Evolutionary conservation across 2,888 invertebrate genomes (phyloP), one percentile per base, ranked within the genome.

Genomic region (Timema podura): DNA sequence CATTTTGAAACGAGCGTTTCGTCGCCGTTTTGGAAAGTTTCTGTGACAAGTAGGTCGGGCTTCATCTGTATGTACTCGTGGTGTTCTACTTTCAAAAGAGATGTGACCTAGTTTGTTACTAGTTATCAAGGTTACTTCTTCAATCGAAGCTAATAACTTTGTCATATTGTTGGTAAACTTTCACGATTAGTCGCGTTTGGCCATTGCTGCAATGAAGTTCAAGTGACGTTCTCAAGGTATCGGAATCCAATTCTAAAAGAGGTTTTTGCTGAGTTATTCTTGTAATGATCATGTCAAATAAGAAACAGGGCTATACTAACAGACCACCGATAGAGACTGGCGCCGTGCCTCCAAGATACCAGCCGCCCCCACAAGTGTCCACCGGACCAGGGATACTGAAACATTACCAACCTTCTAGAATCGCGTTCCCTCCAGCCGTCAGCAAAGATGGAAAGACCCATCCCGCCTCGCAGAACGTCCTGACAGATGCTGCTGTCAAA

Each of bases 331-430:
- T 75, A 74, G 78, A 79, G 68, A 75, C 79, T 75, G 79, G 77
- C 75, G 79, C 79, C 73, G 84, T 85, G 82, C 91, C 91, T 78
- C 91, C 92, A 77, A 87, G 91, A 75, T 92, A 92, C 82, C 92
- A 92, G 80, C 91, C 91, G 77, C 89, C 89, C 74, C 90, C 90
- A 75, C 85, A 87, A 79, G 90, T 91, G 82, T 83, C 72, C 85
- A 86, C 72, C 82, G 83, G 75, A 74, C 84, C 86, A 73, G 89
- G 89, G 73, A 87, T 88, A 78, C 82, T 87, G 76, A 89, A 89
- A 81, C 84, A 86, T 78, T 72, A 73, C 64, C 69, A 69, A 9
- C 48, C 69, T 44, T 65, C 68, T 65, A 69, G 69, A 10, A 15
- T 68, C 11, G 66, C 69, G 16, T 49, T 70, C 54, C 70, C 65